Percentiles rank a stretch among this genome's conserved stretches.
phyloP scores from a whole-genome alignment of 2,888 invertebrate species.

The Mythimna impura region DNA sequence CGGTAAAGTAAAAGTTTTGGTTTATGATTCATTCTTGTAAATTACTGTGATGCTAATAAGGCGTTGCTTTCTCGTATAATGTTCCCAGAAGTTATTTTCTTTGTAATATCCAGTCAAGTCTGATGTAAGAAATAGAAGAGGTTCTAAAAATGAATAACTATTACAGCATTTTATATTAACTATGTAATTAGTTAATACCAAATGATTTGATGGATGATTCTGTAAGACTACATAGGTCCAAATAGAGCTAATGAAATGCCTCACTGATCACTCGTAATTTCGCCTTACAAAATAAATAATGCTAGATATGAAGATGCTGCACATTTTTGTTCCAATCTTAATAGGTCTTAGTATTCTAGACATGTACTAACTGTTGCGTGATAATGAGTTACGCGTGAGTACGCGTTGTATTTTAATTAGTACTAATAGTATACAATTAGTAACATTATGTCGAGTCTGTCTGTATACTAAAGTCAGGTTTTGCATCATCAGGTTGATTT shows the following conservation, averaged over 20 bases:
- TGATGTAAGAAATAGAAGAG: not conserved
- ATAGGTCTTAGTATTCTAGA: constrained; percentile 5
- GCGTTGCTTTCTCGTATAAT: not conserved
- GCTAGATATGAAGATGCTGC: too few species aligned
- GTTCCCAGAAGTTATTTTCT: not conserved
- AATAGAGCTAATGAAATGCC: too few species aligned
- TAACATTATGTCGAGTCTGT: not conserved
- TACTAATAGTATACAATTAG: constrained; percentile 27
- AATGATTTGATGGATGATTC: too few species aligned
- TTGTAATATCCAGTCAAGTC: not conserved
- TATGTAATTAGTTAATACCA: too few species aligned
- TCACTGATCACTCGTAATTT: not conserved
- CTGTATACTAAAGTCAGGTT: too few species aligned
- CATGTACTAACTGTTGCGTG: constrained; percentile 1
- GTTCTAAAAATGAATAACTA: too few species aligned
- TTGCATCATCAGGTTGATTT: not conserved
- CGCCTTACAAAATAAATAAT: not conserved
- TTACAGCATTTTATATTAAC: too few species aligned
- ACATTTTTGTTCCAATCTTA: not conserved
- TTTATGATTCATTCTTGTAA: constrained; percentile 31
- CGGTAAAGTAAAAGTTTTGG: constrained; percentile 14
- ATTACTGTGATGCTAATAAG: constrained; percentile 11
- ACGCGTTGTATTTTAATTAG: constrained; percentile 30
- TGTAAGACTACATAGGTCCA: too few species aligned
- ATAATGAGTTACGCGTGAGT: constrained; percentile 9